Evolutionary conservation across 2,888 invertebrate genomes (phyloP).

Genomic region (Dicyrtoma fusca): DNA sequence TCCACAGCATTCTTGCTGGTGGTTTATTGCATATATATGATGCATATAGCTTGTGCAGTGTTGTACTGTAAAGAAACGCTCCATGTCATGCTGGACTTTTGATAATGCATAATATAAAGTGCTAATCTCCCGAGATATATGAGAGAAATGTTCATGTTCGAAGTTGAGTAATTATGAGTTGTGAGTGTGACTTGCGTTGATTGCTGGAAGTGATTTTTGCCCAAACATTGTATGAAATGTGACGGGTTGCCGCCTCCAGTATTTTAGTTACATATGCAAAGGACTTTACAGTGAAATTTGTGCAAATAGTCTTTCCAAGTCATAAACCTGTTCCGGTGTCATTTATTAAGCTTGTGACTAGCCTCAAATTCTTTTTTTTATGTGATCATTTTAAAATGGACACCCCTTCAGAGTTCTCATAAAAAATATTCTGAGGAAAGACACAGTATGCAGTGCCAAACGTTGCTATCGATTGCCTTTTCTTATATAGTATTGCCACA

Average conservation of each 20-base stretch:
- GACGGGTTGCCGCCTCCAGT: background rate
- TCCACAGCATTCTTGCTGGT: no score
- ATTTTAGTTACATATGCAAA: background rate
- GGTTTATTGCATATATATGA: no score
- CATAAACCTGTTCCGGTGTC: slow-evolving; percentile 36
- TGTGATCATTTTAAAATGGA: slow-evolving; percentile 15
- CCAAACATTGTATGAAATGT: background rate
- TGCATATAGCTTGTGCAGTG: no score
- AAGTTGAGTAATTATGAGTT: no score
- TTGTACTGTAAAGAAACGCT: no score
- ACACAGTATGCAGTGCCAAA: background rate
- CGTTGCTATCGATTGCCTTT: background rate
- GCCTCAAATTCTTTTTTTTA: slow-evolving; percentile 15
- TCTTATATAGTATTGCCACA: no score
- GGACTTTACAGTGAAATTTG: no score
- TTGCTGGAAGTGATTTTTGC: background rate
- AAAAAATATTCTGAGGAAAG: background rate
- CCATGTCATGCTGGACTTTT: no score
- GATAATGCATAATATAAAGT: no score
- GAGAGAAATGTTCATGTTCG: no score
- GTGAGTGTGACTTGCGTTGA: slow-evolving; percentile 1
- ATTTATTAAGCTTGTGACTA: slow-evolving; percentile 20
- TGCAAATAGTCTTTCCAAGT: slow-evolving; percentile 17
- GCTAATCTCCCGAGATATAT: no score
- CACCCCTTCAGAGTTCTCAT: background rate